Evolutionary conservation across 2,888 invertebrate genomes (phyloP), one percentile per base, ranked within the genome.

Genomic region (Axea sp.): DNA sequence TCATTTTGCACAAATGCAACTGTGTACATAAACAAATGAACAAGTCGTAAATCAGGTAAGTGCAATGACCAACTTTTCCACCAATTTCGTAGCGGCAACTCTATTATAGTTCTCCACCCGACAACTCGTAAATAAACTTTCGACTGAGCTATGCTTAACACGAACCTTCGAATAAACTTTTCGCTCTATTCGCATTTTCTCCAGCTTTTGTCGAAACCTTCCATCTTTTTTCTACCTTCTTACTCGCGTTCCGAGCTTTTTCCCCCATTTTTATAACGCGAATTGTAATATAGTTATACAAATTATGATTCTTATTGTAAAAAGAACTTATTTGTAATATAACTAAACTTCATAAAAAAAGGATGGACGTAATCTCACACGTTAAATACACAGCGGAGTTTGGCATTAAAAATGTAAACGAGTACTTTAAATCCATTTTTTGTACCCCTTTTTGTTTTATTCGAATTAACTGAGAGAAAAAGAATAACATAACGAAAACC

Each of bases 41-140:
- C 31, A 9, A 30, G 47, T 35, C 53, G 60, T 53, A 53, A 68
- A 51, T 51, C 49, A 51, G 24, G 60, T 37, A 45, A 72, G 43
- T 7, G 59, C 59, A 49, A 47, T 67, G 60, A 26, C 65, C 67
- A 73, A 67, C 60, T 73, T 67, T 67, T 65, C 60, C 12, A 60
- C 47, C 47, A 73, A 73, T 73, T 73, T 73, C 41, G 60, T 35
- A 60, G 31, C 64, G 26, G 64, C 64, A 65, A 65, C 51, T 53
- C 67, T 53, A 67, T 73, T 67, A 67, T 49, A 41, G 8, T 41
- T 17, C 37, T 17, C 11, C 28, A 41, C 35, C 45, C 8, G 28
- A 12, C 64, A 30, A 11, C 60, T 73, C 73, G 55, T 67, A 73
- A 73, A 73, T 73, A 67, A 67, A 67, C 73, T 73, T 73, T 73